Percentiles rank a stretch among this genome's conserved stretches.
phyloP scores from a whole-genome alignment of 2,797 vertebrate genomes.

The Manis javanica region DNA sequence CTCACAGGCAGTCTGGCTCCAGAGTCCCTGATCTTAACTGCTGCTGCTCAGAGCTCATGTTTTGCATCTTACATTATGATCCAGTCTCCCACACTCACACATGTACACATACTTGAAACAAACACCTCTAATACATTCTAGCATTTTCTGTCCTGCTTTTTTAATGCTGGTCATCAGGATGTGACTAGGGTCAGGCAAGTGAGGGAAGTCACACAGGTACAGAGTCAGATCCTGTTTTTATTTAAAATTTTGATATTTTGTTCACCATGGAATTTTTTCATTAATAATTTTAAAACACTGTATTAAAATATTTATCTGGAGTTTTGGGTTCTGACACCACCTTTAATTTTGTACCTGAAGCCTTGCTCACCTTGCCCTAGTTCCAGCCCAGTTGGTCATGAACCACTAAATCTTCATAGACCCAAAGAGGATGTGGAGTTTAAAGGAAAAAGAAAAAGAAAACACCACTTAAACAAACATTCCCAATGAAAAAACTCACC shows the following conservation, averaged over 20 bases:
- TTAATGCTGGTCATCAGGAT: neutral
- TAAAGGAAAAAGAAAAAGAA: neutral
- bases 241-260: neutral
- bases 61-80: neutral
- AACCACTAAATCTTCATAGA: slow-evolving; percentile 47
- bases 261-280: neutral
- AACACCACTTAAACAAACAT: neutral
- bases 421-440: neutral
- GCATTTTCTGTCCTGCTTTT: neutral
- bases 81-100: neutral
- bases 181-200: neutral
- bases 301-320: neutral
- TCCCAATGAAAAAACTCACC: neutral
- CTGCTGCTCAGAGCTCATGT: neutral
- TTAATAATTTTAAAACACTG: neutral
- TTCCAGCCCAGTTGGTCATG: neutral
- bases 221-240: neutral
- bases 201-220: neutral
- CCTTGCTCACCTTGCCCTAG: neutral
- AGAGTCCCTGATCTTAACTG: neutral
- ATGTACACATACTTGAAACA: neutral
- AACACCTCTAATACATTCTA: neutral
- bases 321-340: neutral
- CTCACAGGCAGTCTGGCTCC: neutral
- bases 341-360: neutral